A percentile compares a stretch with the other conserved stretches of the same genome.
Conservation (phyloP, 2,113 vertebrate species). For the Antechinus stuartii region DNA sequence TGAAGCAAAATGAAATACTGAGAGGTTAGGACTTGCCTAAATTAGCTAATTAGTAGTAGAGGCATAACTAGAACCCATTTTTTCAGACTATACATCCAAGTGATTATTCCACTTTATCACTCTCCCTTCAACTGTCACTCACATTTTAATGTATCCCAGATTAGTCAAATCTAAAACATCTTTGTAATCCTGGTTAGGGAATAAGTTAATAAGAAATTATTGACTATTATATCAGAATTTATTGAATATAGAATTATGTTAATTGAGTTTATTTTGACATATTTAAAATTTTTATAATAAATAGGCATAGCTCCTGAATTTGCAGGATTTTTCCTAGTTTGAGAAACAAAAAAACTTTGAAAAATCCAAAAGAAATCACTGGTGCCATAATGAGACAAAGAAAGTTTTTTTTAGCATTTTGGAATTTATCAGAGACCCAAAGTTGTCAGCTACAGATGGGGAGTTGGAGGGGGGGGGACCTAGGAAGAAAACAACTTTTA, state of each 20-base stretch:
- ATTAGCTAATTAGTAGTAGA: background rate
- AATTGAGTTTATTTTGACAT: background rate
- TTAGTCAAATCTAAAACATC: background rate
- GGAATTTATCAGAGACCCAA: background rate
- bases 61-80: background rate
- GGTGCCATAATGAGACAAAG: background rate
- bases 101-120: background rate
- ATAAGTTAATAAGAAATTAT: background rate
- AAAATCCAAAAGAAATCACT: background rate
- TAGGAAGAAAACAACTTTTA: background rate
- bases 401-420: background rate
- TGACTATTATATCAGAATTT: background rate
- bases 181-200: background rate
- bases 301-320: background rate
- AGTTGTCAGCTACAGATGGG: conserved; percentile 6
- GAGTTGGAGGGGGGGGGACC: background rate
- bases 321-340: background rate
- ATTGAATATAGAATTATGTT: background rate
- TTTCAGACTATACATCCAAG: background rate
- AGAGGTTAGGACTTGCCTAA: background rate
- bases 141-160: too few species aligned
- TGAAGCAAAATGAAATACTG: background rate
- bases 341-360: background rate
- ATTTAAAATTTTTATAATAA: background rate
- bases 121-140: too few species aligned